Evolutionary conservation across 2,888 invertebrate species (phyloP).

Genomic region (Parapristionchus giblindavisi): DNA sequence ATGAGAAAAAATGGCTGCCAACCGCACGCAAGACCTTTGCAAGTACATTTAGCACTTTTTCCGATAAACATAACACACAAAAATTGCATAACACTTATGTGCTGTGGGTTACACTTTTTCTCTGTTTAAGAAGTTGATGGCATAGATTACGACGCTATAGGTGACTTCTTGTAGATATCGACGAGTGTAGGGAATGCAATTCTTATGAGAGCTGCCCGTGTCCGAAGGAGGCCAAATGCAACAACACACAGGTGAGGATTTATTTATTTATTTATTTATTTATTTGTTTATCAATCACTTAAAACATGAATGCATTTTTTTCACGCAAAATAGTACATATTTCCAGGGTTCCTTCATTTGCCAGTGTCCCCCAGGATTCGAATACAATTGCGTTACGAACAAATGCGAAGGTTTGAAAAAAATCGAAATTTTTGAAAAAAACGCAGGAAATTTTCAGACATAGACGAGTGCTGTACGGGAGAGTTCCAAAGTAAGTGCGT

Average conservation of each 20-base stretch:
- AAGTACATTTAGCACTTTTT: too few species aligned
- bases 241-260: conserved; percentile 22
- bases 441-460: neutral
- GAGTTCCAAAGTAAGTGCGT: conserved; percentile 24
- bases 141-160: too few species aligned
- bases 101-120: too few species aligned
- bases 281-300: too few species aligned
- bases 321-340: too few species aligned
- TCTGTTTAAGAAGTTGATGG: too few species aligned
- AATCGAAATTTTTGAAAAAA: neutral
- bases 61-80: too few species aligned
- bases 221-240: conserved; percentile 38
- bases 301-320: too few species aligned
- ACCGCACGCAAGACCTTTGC: too few species aligned
- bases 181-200: conserved; percentile 37
- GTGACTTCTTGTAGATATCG: conserved; percentile 28
- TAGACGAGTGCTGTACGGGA: conserved; percentile 30
- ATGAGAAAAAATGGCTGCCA: too few species aligned
- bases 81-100: too few species aligned
- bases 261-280: too few species aligned
- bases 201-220: conserved; percentile 37
- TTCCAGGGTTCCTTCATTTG: conserved; percentile 34
- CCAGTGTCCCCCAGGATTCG: conserved; percentile 34
- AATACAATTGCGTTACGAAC: conserved; percentile 34
- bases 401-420: conserved; percentile 24